Base-by-base conservation (phyloP, 2,797 vertebrate species). In the Betta splendens region DNA sequence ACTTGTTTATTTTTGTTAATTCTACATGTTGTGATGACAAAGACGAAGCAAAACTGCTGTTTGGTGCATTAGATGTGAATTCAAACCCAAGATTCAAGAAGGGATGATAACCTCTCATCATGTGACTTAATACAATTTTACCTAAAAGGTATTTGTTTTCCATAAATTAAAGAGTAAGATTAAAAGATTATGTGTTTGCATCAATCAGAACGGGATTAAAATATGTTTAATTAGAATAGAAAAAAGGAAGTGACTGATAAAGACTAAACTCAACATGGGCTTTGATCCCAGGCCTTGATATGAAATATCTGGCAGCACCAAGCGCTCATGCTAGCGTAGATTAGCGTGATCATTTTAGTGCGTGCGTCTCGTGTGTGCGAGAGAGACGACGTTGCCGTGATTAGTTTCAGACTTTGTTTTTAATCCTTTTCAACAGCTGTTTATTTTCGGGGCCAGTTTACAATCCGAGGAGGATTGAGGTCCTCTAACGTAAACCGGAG, bases 391-490 rank as follows among this genome's bases (percentile, higher is more conserved):
- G 20, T 51, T 60, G 25, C 9, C 38, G 47, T 79, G 53, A 80
- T 72, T 72, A 22, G 74, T 85, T 75, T 69, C 50, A 44, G 42
- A 61, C 47, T 72, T 47, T 54, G 45, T 31, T 65, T 69, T 51
- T 39, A 42, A 42, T 68, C 40, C 36, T 51, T 44, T 68, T 32
- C 43, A 80, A 55, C 81, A 91, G 74, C 77, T 89, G 81, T 81
- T 87, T 85, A 75, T 83, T 85, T 80, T 90, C 72, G 79, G 37
- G 58, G 74, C 64, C 38, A 39, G 59, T 61, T 80, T 81, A 79
- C 75, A 81, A 18, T 76, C 65, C 53, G 29, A 64, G 48, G 48
- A 79, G 51, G 39, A 72, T 69, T 60, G 61, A 64, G 39, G 49
- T 65, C 59, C 54, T 58, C 69, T 76, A 77, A 85, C 75, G 72